Base-by-base conservation (phyloP, 2,888 invertebrate genomes). In the Drosophila leonis region DNA sequence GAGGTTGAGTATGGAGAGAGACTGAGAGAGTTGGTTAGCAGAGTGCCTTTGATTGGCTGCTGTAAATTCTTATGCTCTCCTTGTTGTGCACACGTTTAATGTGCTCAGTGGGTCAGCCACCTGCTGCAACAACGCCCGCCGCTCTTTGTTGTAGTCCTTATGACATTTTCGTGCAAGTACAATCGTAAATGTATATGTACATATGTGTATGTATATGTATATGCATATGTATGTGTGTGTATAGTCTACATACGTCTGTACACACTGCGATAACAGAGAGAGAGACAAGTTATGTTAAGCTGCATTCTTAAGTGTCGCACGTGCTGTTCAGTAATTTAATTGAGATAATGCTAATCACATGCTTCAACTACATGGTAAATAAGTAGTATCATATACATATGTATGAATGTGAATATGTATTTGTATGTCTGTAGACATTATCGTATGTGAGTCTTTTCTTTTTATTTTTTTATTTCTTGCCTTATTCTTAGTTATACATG, bases 81-180 rank as follows among this genome's bases (percentile, higher is more conserved):
- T 70, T 46, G 9, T 24, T 24, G n/a, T 20, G 27, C 42, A 44
- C 33, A 31, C 55, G 48, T 24, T 48, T 27, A 24, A 35, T 39
- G 39, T 55, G 62, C 63, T 61, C 46, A 72, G 51, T 78, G 69
- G 72, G 80, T 65, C 78, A 76, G 72, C 76, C 76, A 78, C 77
- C 78, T 78, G 80, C 72, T 69, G 76, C 79, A 63, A 73, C 65
- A 31, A 42, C 55, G 55, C 31, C 63, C 57, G 29, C 9, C 35
- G 15, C 41, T 24, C n/a, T 37, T 48, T 31, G 48, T 62, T 73
- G 33, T 62, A 57, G 63, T 78, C 52, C 60, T 74, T 75, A 57
- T 59, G n/a, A 55, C 48, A 44, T 35, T 39, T 75, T 42, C 46
- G 33, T 33, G 18, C 35, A 20, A 59, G 5, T 37, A 15, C n/a